Base-by-base conservation (phyloP, 2,888 invertebrate species). In the Hybos culiciformis region DNA sequence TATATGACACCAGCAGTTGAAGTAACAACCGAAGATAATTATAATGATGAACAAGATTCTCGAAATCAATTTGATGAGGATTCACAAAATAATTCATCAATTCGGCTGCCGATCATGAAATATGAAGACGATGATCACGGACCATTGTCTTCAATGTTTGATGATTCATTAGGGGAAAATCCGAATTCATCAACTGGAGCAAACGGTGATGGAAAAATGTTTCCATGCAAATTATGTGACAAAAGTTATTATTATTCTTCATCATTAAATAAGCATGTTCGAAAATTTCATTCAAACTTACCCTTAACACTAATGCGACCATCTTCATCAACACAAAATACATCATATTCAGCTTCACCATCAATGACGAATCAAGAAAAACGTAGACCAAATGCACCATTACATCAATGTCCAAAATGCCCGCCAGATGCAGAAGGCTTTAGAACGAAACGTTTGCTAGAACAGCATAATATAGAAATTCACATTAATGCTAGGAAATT, bases 221-320 rank as follows among this genome's bases (percentile, higher is more conserved):
- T 19, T 21, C 36, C 19, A 36, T 36, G 36, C 21, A 36, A 36
- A 36, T 36, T 14, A 14, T 36, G 36, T n/a, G 36, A 36, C 4
- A 36, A 36, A 36, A 36, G 21, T 20, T 36, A 36, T 20, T 21
- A 19, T n/a, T 36, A 36, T 20, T 36, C 36, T 14, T 20, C 20
- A 20, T 19, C 19, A n/a, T 20, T 36, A 20, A 36, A 21, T 17
- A 36, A 36, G 7, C 36, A 36, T n/a, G 21, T 7, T 20, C 19
- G 20, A 21, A 21, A 12, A 20, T 21, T 19, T 11, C 36, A 36
- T 21, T 8, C 14, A 14, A 19, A 36, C 8, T 8, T 12, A 19
- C 14, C 19, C 19, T n/a, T 19, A 20, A 20, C 20, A 20, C 14
- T 20, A 20, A 21, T 12, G 11, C 19, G 19, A 20, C 21, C 21